Conservation (phyloP, 2,113 vertebrate genomes). For the Dicentrarchus labrax region DNA sequence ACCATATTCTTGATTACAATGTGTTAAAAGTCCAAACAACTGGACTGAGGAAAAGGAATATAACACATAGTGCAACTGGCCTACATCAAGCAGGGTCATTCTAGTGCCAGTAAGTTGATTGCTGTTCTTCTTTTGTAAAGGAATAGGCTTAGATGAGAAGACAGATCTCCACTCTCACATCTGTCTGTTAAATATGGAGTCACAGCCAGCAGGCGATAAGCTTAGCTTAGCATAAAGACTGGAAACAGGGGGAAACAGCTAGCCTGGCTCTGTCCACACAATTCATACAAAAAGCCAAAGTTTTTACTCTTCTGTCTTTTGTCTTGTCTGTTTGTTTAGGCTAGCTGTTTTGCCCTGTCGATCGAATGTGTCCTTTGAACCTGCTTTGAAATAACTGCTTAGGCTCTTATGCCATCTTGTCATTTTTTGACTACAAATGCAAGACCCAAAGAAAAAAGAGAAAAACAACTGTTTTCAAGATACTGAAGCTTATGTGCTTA, state of each 20-base stretch:
- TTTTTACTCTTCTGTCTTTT: neutral
- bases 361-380: neutral
- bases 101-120: neutral
- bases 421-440: neutral
- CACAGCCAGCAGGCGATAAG: neutral
- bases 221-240: neutral
- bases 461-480: conserved; percentile 3
- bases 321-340: too few species aligned
- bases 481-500: conserved; percentile 20
- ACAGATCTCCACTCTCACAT: neutral
- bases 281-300: neutral
- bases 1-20: neutral
- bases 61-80: conserved; percentile 29
- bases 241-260: neutral
- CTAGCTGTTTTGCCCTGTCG: too few species aligned
- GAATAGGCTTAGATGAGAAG: neutral
- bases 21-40: conserved; percentile 21
- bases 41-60: neutral
- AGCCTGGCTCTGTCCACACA: neutral
- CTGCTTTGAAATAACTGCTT: conserved; percentile 4
- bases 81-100: neutral
- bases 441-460: neutral
- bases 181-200: neutral
- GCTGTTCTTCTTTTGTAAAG: neutral
- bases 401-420: neutral